Evolutionary conservation across 1,140 invertebrate genomes (phyloP).

Genomic region (Drosophila trapezifrons): DNA sequence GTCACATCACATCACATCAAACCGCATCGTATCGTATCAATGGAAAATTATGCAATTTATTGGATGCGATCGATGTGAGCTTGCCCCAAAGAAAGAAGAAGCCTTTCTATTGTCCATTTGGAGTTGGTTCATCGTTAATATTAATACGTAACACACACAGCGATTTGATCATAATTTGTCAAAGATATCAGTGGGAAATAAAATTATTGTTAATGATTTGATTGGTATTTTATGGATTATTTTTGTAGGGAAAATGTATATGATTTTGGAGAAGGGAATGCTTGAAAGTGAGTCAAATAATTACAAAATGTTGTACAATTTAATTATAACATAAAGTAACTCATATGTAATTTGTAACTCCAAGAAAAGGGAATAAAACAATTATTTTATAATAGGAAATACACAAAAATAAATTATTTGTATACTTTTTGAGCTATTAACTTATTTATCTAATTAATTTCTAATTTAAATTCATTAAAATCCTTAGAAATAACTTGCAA

Average conservation of each 20-base stretch:
- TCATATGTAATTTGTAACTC: too few relatives aligned
- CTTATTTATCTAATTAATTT: too few relatives aligned
- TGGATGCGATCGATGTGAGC: slow-evolving; percentile 13
- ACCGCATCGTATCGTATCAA: slow-evolving; percentile 16
- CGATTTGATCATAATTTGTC: slow-evolving; percentile 40
- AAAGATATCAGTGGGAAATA: slow-evolving; percentile 27
- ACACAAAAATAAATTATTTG: too few relatives aligned
- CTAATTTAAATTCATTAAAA: too few relatives aligned
- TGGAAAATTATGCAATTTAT: slow-evolving; percentile 66
- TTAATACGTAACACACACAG: slow-evolving; percentile 55
- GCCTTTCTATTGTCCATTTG: slow-evolving; percentile 11
- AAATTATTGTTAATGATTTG: slow-evolving; percentile 32
- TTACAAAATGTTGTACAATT: background rate
- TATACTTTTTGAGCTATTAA: too few relatives aligned
- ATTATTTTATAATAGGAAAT: too few relatives aligned
- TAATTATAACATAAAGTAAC: background rate
- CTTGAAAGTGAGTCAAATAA: background rate
- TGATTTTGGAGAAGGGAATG: background rate
- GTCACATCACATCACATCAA: slow-evolving; percentile 44
- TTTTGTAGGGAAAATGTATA: background rate
- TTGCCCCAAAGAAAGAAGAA: slow-evolving; percentile 24
- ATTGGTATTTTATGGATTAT: slow-evolving; percentile 2
- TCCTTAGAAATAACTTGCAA: background rate
- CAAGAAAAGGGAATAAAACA: too few relatives aligned
- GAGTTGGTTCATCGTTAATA: slow-evolving; percentile 28